Evolutionary conservation across 2,888 invertebrate species (phyloP), one percentile per base, ranked within the genome.

Genomic region (Spisula subtruncata): DNA sequence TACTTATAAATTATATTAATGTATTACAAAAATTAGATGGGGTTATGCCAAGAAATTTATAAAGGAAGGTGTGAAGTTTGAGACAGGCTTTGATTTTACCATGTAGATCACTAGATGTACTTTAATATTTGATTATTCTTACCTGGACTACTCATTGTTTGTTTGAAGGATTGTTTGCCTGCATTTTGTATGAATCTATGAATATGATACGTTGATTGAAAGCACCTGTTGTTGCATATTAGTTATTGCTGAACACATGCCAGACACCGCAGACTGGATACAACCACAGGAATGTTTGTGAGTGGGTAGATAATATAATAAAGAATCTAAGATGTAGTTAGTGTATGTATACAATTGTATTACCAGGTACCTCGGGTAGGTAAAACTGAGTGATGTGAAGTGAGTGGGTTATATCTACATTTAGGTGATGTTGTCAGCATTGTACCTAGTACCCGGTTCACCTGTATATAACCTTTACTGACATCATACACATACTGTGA

Each of bases 251-350:
- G 60, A 25, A 25, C 25, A n/a, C 25, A 66, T 25, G 5, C 25
- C n/a, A n/a, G 25, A 25, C 25, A 25, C 25, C n/a, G n/a, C n/a
- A 25, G 25, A 66, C n/a, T n/a, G 41, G 2, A 10, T 25, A 4
- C 25, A 66, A 66, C 60, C 60, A 66, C 60, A 66, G 25, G 10
- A 25, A 66, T 66, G 60, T 66, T 6, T 25, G 10, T 66, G 51
- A 66, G 60, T 66, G 60, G 60, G 60, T 66, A 25, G 60, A 66
- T 66, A n/a, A n/a, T n/a, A n/a, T n/a, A n/a, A n/a, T n/a, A n/a
- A n/a, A n/a, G n/a, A n/a, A n/a, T n/a, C n/a, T 56, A 56, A 6
- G 20, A 14, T 2, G 41, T 41, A 41, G 41, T 5, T 41, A 41
- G 8, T 41, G 41, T 41, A 41, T 41, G 41, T 41, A 41, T 41